A percentile compares a stretch with the other conserved stretches of the same genome.
Conservation (phyloP, 1,140 invertebrate species). For the Solenopsis fugax region DNA sequence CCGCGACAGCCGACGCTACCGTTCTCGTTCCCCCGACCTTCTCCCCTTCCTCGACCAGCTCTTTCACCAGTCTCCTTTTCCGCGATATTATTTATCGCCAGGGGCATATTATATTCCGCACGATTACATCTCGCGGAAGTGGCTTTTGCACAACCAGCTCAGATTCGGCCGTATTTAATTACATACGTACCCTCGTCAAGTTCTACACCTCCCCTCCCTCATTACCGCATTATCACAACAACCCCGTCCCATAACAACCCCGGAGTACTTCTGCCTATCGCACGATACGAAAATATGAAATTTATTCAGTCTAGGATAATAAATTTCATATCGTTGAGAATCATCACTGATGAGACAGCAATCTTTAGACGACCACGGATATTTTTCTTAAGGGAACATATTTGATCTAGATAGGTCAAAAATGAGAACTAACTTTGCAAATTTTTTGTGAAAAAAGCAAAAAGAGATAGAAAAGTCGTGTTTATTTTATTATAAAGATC, state of each 20-base stretch:
- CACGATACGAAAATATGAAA: background rate
- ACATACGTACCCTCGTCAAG: slow-evolving; percentile 73
- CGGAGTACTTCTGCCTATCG: background rate
- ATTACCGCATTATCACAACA: slow-evolving; percentile 44
- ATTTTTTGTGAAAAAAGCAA: no score
- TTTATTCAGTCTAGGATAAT: background rate
- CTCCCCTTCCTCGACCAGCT: background rate
- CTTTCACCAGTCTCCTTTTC: slow-evolving; percentile 24
- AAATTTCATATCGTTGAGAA: background rate
- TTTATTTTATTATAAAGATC: no score
- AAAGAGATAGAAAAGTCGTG: no score
- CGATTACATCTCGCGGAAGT: slow-evolving; percentile 62
- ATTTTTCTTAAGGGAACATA: no score
- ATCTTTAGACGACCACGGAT: no score
- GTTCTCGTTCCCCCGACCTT: background rate
- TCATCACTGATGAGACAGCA: background rate
- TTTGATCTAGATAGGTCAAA: no score
- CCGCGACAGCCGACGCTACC: slow-evolving; percentile 72
- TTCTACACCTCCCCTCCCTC: slow-evolving; percentile 37
- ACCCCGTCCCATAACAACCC: background rate
- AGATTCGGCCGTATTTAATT: slow-evolving; percentile 76
- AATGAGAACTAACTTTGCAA: no score
- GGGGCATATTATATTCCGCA: slow-evolving; percentile 72
- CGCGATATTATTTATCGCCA: slow-evolving; percentile 76
- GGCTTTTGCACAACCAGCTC: slow-evolving; percentile 73